Conservation (phyloP, 1,140 invertebrate genomes). For the Trinorchestia longiramus region DNA sequence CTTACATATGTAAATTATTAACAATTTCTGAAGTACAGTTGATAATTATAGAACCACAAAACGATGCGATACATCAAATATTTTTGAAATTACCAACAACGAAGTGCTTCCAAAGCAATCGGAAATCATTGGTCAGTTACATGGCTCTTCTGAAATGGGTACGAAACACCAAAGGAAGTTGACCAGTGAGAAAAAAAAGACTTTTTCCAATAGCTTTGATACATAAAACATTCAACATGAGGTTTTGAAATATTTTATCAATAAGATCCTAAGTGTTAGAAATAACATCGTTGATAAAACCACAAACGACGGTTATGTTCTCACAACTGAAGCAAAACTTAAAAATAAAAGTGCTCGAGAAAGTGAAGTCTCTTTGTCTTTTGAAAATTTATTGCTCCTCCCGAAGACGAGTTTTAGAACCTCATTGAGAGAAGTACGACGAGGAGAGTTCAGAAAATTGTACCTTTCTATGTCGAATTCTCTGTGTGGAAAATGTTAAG, state of each 20-base stretch:
- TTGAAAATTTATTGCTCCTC: neutral
- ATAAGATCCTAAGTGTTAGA: too few relatives aligned
- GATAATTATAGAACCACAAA: neutral
- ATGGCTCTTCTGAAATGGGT: neutral
- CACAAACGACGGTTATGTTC: too few relatives aligned
- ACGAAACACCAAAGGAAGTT: neutral
- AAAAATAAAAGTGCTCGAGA: too few relatives aligned
- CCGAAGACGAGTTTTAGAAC: neutral
- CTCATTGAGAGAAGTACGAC: neutral
- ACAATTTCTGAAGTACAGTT: neutral
- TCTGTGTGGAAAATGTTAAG: neutral
- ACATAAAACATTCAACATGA: too few relatives aligned
- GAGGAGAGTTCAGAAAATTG: neutral
- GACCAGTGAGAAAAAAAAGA: neutral
- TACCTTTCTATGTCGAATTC: neutral
- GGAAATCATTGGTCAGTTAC: neutral
- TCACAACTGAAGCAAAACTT: too few relatives aligned
- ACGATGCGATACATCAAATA: neutral
- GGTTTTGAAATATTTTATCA: too few relatives aligned
- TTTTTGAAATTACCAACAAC: neutral
- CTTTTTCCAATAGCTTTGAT: too few relatives aligned
- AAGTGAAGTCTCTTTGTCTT: neutral
- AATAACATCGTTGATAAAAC: too few relatives aligned
- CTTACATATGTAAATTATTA: neutral
- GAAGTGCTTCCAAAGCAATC: neutral